These are phyloP conservation scores for Electrophaes corylata DNA, from an alignment of 2,888 invertebrate species.

Conservation along the genomic window DNA sequence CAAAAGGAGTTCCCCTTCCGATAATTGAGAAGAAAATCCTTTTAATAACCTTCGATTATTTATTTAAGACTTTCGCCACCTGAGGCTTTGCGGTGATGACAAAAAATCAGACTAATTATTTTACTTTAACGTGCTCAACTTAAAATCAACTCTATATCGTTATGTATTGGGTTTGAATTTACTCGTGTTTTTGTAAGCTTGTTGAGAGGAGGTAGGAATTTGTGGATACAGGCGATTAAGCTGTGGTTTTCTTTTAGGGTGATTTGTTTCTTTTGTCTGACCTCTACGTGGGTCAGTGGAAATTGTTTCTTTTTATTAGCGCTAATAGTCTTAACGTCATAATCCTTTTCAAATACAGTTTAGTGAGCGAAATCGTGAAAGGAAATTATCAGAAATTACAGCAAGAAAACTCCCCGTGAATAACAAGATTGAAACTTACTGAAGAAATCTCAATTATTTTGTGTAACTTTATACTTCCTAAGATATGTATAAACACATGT, in stretches of 20 bases:
- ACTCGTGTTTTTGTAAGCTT: constrained; percentile 27
- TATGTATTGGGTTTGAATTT: constrained; percentile 35
- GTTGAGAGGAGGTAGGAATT: constrained; percentile 44
- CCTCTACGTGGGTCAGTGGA: constrained; percentile 17
- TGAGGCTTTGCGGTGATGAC: constrained; percentile 61
- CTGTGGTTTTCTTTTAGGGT: constrained; percentile 44
- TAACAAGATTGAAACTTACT: not conserved
- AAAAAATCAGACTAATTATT: constrained; percentile 65
- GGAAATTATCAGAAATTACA: not conserved
- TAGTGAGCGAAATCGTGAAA: not conserved
- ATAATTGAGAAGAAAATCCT: constrained; percentile 68
- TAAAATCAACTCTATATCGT: constrained; percentile 38
- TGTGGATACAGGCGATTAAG: constrained; percentile 42
- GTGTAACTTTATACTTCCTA: not conserved
- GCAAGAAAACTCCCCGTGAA: not conserved
- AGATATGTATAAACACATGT: constrained; percentile 6
- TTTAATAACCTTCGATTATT: constrained; percentile 76
- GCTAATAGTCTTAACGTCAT: constrained; percentile 17
- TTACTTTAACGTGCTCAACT: constrained; percentile 36
- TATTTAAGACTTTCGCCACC: constrained; percentile 77
- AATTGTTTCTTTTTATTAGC: constrained; percentile 27
- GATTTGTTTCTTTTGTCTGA: constrained; percentile 23
- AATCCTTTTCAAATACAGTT: constrained; percentile 6
- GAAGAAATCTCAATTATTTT: constrained; percentile 2
- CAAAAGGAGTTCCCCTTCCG: constrained; percentile 51